phyloP scores from a whole-genome alignment of 2,888 invertebrate genomes.

The Xestia ashworthii region DNA sequence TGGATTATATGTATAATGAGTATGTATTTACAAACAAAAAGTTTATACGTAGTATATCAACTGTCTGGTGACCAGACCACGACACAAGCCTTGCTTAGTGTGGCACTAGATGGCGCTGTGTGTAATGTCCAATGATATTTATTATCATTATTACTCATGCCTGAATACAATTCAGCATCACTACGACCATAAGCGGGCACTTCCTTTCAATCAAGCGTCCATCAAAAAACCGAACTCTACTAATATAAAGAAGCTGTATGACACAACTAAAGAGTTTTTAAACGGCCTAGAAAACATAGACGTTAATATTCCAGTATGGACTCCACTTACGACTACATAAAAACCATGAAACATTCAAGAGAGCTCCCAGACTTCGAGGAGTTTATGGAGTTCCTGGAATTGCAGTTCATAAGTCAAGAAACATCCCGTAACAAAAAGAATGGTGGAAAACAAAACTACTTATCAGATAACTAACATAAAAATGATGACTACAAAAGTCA shows the following conservation, averaged over 20 bases:
- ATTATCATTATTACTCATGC: slow-evolving; percentile 7
- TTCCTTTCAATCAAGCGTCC: neutral
- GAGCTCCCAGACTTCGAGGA: slow-evolving; percentile 6
- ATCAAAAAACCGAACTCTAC: slow-evolving; percentile 6
- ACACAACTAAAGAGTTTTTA: slow-evolving; percentile 6
- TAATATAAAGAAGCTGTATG: slow-evolving; percentile 5
- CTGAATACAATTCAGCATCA: slow-evolving; percentile 7
- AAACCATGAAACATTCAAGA: slow-evolving; percentile 6
- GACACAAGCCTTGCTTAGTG: too few species aligned
- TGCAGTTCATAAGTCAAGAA: slow-evolving; percentile 5
- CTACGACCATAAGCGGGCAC: slow-evolving; percentile 6
- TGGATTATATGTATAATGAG: too few species aligned
- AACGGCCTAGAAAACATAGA: slow-evolving; percentile 3
- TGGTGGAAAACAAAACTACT: neutral
- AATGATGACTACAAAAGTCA: neutral
- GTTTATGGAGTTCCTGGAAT: slow-evolving; percentile 5
- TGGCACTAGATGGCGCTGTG: too few species aligned
- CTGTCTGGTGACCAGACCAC: too few species aligned
- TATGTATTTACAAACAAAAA: too few species aligned
- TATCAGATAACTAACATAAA: neutral
- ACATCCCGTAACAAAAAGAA: slow-evolving; percentile 1
- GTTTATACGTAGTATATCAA: too few species aligned
- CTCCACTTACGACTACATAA: slow-evolving; percentile 8
- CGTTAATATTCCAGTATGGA: neutral
- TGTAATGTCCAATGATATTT: too few species aligned